Evolutionary conservation across 2,888 invertebrate genomes (phyloP), one percentile per base, ranked within the genome.

Genomic region (Nasonia oneida): DNA sequence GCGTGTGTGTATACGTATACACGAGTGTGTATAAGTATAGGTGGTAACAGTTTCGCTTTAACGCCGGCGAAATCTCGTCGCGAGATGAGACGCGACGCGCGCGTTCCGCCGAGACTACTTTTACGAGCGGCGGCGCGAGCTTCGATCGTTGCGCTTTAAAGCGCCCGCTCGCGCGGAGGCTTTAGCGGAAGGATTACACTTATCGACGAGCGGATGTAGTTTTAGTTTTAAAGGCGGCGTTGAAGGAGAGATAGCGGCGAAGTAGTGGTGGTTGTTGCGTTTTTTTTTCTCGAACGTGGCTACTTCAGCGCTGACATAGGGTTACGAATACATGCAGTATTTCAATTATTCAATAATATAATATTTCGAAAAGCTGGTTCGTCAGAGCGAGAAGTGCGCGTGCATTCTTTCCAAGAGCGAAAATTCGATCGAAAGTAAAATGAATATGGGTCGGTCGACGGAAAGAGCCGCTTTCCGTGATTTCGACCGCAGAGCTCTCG

Each of bases 91-190:
- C 42, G 57, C 57, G 57, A n/a, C 53, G 57, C 18, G 39, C 42
- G 47, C 42, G 12, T 47, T 47, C 42, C 74, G 50, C 14, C 47
- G 74, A 47, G 23, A 50, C 23, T 47, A 47, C 74, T 50, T 74
- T 74, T 74, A 74, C 74, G 74, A 74, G 47, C 73, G 18, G 8
- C 39, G n/a, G 18, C 39, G 39, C 18, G 23, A 73, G 73, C 73
- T 73, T 73, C 50, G 74, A 74, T 74, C 74, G 74, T 74, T 74
- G 74, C n/a, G 74, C 74, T 74, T 74, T 47, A 74, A 74, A 74
- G 23, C 39, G 73, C 18, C 1, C 37, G 71, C 71, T 18, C 39
- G 37, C 70, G 70, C 15, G 33, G 5, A 37, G 14, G 67, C 67
- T 67, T 67, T 67, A 29, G 14, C 23, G 67, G 33, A 67, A 67